Base-by-base conservation (phyloP, 2,797 vertebrate species). In the Pyrrhura leucotis region DNA sequence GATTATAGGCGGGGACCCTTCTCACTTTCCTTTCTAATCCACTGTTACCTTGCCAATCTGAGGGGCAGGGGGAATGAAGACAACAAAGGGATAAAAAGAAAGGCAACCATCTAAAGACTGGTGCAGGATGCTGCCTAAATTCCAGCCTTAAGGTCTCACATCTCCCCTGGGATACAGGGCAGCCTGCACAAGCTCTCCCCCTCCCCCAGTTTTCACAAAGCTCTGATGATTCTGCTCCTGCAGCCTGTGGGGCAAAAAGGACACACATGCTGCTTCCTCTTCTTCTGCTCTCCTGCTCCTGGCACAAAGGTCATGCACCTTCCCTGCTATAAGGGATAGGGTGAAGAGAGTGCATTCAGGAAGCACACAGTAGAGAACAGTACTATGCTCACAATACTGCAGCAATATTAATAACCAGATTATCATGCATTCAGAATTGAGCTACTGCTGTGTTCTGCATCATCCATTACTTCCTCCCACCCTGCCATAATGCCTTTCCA, bases 291-390 rank as follows among this genome's bases (percentile, higher is more conserved):
- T 85, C 25, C 61, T 50, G 16, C 8, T 15, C 63, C 63, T 76
- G 40, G 48, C 40, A 63, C 31, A 59, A 14, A 61, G 47, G 56
- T 37, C 6, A 1, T 22, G 61, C 31, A 66, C 45, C 18, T 33
- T 28, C 37, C 26, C 42, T 0, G 1, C 42, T 33, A 0, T 12
- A 42, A 59, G 39, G 74, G n/a, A 48, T 0, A 50, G 45, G 10
- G 33, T 4, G 2, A 26, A 22, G 33, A 88, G 51, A 44, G 53
- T 53, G 59, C 44, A 10, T 12, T 53, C 28, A 17, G 69, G 54
- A 72, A 87, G n/a, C 48, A 74, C 23, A 10, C 14, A 39, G 62
- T 4, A 82, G 35, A 76, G 53, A 14, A 72, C 81, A 75, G 26
- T 9, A 23, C 61, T 80, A 1, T 48, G n/a, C 48, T n/a, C 51